These are phyloP conservation scores for Zosterops pallidus DNA, from an alignment of 2,113 vertebrate species.

Conservation along the genomic window DNA sequence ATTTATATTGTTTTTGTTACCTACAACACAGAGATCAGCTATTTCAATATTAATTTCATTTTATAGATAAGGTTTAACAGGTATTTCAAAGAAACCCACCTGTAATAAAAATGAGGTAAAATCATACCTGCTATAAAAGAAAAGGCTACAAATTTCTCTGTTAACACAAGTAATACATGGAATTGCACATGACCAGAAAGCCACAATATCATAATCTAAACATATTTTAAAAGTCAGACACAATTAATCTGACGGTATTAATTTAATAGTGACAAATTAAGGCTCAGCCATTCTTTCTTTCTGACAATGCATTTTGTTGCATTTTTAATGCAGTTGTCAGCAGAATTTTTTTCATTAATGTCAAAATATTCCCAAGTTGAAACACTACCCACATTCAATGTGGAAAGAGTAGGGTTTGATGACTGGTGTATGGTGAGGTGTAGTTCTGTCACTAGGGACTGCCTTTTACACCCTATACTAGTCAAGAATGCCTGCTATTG, in stretches of 20 bases:
- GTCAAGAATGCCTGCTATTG: neutral
- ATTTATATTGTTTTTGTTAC: conserved; percentile 46
- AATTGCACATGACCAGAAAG: neutral
- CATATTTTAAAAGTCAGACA: neutral
- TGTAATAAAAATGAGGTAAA: neutral
- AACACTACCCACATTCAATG: neutral
- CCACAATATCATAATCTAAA: neutral
- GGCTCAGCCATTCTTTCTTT: neutral
- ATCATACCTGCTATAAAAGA: neutral
- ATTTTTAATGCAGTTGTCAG: neutral
- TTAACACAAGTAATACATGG: neutral
- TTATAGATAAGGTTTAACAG: conserved; percentile 8
- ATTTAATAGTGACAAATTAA: neutral
- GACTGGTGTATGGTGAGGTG: neutral
- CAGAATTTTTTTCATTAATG: neutral
- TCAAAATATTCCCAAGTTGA: neutral
- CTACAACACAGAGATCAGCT: conserved; percentile 7
- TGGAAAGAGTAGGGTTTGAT: neutral
- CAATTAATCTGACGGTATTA: neutral
- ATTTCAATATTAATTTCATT: conserved; percentile 51
- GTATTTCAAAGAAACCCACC: neutral
- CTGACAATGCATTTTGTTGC: neutral
- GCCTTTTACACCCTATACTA: neutral
- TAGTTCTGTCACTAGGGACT: neutral
- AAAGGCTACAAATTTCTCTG: neutral